A percentile compares a stretch with the other conserved stretches of the same genome.
phyloP scores from a whole-genome alignment of 1,140 invertebrate species.

The Aphaenogaster rudis region DNA sequence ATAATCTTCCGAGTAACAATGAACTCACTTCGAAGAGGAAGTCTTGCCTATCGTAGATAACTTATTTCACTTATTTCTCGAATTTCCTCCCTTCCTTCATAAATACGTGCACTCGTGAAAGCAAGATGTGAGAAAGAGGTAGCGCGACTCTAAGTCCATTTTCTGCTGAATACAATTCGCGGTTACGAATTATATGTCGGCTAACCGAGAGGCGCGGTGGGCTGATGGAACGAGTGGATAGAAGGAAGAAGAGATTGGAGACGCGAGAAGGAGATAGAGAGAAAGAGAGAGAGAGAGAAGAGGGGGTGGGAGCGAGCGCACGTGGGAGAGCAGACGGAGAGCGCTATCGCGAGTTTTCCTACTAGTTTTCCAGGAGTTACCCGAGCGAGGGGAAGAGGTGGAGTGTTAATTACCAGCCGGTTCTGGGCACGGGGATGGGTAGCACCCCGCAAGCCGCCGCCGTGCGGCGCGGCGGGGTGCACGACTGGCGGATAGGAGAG shows the following conservation, averaged over 20 bases:
- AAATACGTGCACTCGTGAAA: slow-evolving; percentile 67
- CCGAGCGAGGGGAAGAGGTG: slow-evolving; percentile 68
- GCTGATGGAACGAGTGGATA: slow-evolving; percentile 60
- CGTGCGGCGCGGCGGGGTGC: slow-evolving; percentile 38
- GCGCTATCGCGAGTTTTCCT: slow-evolving; percentile 83
- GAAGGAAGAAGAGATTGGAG: slow-evolving; percentile 43
- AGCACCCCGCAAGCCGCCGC: slow-evolving; percentile 49
- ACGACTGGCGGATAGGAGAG: slow-evolving; percentile 46
- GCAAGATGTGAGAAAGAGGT: slow-evolving; percentile 56
- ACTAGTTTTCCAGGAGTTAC: slow-evolving; percentile 83
- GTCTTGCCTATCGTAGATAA: slow-evolving; percentile 21
- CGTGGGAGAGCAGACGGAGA: slow-evolving; percentile 61
- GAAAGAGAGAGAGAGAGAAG: slow-evolving; percentile 40
- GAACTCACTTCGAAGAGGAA: neutral
- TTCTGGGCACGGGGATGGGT: slow-evolving; percentile 65
- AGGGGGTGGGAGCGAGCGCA: slow-evolving; percentile 47
- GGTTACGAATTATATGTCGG: slow-evolving; percentile 75
- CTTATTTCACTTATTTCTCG: slow-evolving; percentile 29
- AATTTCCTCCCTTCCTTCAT: slow-evolving; percentile 57
- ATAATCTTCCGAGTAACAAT: slow-evolving; percentile 20
- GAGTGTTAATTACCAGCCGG: slow-evolving; percentile 85
- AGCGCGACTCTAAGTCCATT: slow-evolving; percentile 73
- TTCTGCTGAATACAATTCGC: slow-evolving; percentile 78
- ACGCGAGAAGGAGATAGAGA: slow-evolving; percentile 53
- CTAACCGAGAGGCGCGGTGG: slow-evolving; percentile 57